phyloP scores from a whole-genome alignment of 2,888 invertebrate genomes.

The Sympetrum striolatum region DNA sequence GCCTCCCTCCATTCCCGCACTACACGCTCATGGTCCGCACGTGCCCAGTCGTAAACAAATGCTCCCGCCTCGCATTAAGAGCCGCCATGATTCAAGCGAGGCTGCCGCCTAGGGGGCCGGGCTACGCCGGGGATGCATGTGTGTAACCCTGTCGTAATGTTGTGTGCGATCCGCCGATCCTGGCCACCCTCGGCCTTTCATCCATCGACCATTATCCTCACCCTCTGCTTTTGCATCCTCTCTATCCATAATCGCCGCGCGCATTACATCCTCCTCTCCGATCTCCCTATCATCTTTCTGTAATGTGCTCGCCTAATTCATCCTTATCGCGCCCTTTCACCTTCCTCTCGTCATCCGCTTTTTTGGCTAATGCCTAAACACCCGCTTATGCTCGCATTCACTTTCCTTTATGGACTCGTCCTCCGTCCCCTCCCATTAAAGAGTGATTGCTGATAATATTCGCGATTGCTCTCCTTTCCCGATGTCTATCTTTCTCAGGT shows the following conservation, averaged over 20 bases:
- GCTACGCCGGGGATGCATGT: background rate
- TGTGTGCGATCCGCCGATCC: background rate
- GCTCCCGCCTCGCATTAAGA: background rate
- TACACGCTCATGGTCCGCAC: background rate
- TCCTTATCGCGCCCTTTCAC: background rate
- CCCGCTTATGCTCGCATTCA: background rate
- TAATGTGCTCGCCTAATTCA: background rate
- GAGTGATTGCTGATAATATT: too few species aligned
- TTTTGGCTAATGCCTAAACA: background rate
- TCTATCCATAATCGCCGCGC: background rate
- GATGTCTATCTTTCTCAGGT: too few species aligned
- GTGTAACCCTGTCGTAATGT: background rate
- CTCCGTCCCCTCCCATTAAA: too few species aligned
- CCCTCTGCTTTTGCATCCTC: background rate
- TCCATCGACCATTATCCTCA: background rate
- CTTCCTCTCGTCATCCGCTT: background rate
- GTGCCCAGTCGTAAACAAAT: slow-evolving; percentile 2
- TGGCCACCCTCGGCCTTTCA: background rate
- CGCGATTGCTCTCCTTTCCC: too few species aligned
- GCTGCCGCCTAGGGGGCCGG: background rate
- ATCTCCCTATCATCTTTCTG: background rate
- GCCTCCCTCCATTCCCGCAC: background rate
- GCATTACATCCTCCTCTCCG: background rate
- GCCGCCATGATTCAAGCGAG: background rate
- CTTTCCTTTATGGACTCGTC: too few species aligned